Percentiles rank a stretch among this genome's conserved stretches.
Conservation (phyloP, 2,113 vertebrate genomes). For the Leucopternis melanops region DNA sequence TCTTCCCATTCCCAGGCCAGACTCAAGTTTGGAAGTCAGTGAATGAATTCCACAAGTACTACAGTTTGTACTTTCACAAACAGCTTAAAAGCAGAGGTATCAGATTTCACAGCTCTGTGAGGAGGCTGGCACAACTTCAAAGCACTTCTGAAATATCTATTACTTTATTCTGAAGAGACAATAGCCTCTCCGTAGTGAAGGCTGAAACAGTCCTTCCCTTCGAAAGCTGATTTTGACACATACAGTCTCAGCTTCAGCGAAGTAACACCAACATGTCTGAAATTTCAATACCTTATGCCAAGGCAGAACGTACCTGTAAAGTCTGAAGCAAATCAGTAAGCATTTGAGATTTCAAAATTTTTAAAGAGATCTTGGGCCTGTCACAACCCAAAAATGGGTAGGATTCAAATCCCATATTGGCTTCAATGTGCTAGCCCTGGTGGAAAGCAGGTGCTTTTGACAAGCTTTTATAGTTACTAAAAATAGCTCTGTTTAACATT, state of each 20-base stretch:
- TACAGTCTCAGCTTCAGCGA: neutral
- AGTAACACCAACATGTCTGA: neutral
- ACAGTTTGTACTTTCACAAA: conserved; percentile 68
- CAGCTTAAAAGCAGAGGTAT: conserved; percentile 70
- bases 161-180: conserved; percentile 68
- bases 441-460: neutral
- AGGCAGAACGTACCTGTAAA: neutral
- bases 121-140: conserved; percentile 74
- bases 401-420: neutral
- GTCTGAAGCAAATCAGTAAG: neutral
- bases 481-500: neutral
- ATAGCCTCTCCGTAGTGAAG: conserved; percentile 28
- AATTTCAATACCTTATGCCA: neutral
- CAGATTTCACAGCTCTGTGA: conserved; percentile 69
- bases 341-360: neutral
- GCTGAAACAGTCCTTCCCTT: neutral
- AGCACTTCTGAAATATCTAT: conserved; percentile 69
- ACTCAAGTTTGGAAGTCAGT: conserved; percentile 66
- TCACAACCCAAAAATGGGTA: neutral
- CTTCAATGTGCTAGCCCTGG: neutral
- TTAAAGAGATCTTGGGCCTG: neutral
- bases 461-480: neutral
- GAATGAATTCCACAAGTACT: conserved; percentile 78
- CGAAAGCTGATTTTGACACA: neutral
- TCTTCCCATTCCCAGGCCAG: conserved; percentile 50